Evolutionary conservation across 2,797 vertebrate species (phyloP).

Genomic region (Xerus rutilus): DNA sequence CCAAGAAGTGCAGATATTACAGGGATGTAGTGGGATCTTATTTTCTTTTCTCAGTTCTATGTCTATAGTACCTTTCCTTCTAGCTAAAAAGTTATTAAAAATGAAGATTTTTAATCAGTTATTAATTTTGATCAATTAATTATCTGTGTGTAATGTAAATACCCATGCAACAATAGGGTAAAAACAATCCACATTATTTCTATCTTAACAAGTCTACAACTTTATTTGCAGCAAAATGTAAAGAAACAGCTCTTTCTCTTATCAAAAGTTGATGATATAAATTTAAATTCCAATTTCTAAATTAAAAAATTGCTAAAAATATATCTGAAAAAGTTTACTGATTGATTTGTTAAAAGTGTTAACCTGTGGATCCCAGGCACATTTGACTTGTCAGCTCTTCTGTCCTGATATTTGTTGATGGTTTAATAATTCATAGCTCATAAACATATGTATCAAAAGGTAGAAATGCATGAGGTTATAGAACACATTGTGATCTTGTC

Average conservation of each 20-base stretch:
- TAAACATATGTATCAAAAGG: background rate
- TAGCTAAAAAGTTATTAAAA: background rate
- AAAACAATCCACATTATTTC: background rate
- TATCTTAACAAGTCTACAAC: background rate
- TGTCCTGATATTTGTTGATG: background rate
- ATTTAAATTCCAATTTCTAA: background rate
- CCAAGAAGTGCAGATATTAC: background rate
- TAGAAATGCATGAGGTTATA: background rate
- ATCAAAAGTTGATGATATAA: background rate
- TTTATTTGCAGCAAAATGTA: slow-evolving; percentile 14
- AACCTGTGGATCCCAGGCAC: background rate
- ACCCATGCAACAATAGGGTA: background rate
- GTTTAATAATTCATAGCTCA: background rate
- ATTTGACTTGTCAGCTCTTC: background rate
- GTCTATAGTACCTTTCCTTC: background rate
- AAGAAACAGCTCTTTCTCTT: background rate
- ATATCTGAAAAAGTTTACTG: background rate
- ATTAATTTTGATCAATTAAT: background rate
- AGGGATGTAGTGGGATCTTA: fast-evolving
- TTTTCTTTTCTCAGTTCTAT: background rate
- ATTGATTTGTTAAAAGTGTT: background rate
- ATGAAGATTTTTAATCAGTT: no score
- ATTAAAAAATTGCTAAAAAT: background rate
- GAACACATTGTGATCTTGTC: slow-evolving; percentile 28
- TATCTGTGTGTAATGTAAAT: background rate